Base-by-base conservation (phyloP, 2,797 vertebrate species). In the Serranus cabrilla region DNA sequence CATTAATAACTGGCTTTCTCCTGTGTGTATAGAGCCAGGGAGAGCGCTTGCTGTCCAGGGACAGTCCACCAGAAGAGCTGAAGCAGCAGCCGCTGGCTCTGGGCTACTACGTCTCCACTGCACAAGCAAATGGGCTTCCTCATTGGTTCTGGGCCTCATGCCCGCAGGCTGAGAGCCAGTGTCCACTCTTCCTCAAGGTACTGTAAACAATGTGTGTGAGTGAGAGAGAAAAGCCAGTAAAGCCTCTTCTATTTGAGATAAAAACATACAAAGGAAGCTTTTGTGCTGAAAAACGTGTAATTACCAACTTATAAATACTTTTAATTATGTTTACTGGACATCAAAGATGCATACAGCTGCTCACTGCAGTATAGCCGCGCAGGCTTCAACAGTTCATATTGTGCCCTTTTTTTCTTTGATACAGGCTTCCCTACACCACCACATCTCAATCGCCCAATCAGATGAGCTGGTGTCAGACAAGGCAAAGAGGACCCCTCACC, bases 141-240 rank as follows among this genome's bases (percentile, higher is more conserved):
- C 97, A 98, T 90, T 99, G 97, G 97, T 99, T 99, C 93, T 99
- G 98, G 98, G 97, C 97, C 1, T 98, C 98, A 0, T 98, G 97
- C 88, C 98, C 98, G 5, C 97, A 99, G 89, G 98, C 98, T 3
- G 97, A 98, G 93, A 97, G 96, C 89, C 98, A 99, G 92, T 99
- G 98, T 85, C 98, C 98, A 12, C 97, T 99, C 56, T 99, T 99
- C 94, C 94, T 99, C 34, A 99, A 99, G 97, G 98, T 99, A 92
- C 20, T 52, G 1, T 27, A 71, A 57, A 23, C 31, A 46, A 5
- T 43, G 14, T 14, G 7, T 27, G 2, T 55, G 54, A 57, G 23
- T 34, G 37, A 14, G 7, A 37, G 13, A 60, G 37, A 64, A 57
- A 39, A 16, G 20, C 31, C 25, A 46, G 18, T 17, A 13, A 61